Evolutionary conservation across 2,797 vertebrate genomes (phyloP).

Genomic region (Odontamblyopus rebecca): DNA sequence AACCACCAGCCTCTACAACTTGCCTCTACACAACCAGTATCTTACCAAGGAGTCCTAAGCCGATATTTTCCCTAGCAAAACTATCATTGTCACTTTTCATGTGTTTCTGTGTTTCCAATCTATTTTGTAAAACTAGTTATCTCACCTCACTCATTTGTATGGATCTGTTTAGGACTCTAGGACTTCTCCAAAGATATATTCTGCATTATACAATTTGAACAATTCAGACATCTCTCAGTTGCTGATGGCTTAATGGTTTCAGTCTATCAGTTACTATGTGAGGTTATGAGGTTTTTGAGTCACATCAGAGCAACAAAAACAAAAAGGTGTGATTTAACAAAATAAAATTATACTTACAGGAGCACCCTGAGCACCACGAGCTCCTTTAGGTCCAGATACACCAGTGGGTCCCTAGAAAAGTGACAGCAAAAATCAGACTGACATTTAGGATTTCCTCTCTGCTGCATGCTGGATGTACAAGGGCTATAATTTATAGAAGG

Average conservation of each 20-base stretch:
- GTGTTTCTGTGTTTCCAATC: background rate
- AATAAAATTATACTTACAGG: slow-evolving; percentile 80
- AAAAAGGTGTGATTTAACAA: background rate
- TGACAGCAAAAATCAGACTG: background rate
- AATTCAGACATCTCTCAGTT: background rate
- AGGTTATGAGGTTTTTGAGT: background rate
- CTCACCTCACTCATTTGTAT: background rate
- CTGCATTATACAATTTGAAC: background rate
- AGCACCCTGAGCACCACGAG: slow-evolving; percentile 93
- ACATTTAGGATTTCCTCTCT: background rate
- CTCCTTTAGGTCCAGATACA: slow-evolving; percentile 94
- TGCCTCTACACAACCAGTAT: background rate
- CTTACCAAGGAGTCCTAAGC: no score
- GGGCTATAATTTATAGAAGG: background rate
- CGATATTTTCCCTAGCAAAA: background rate
- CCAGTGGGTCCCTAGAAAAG: slow-evolving; percentile 88
- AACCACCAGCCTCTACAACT: background rate
- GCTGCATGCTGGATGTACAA: background rate
- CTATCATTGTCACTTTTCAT: background rate
- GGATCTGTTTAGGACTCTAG: background rate
- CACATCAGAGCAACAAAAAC: background rate
- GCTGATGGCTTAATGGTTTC: background rate
- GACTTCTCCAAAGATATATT: background rate
- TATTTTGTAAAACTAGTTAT: background rate
- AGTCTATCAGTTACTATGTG: background rate